A percentile compares a stretch with the other conserved stretches of the same genome.
Conservation (phyloP, 37 sponge, comb jelly and placozoan species). For the Bolinopsis microptera region DNA sequence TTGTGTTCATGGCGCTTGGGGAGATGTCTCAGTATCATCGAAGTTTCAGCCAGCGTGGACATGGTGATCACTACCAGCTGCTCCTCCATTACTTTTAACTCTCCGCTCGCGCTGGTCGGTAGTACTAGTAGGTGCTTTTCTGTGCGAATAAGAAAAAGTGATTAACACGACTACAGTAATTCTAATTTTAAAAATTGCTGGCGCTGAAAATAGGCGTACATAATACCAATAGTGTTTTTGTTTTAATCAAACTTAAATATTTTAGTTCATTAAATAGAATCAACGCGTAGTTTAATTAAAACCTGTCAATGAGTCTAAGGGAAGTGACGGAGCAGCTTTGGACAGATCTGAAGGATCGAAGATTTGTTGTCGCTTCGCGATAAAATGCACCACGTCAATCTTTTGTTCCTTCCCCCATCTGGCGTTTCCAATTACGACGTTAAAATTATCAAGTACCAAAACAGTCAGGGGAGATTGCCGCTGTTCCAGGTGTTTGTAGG, state of each 20-base stretch:
- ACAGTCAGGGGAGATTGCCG: not conserved
- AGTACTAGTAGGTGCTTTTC: not conserved
- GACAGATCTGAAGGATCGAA: not conserved
- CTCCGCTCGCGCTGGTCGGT: not conserved
- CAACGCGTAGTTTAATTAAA: too few relatives aligned
- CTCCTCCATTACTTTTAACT: not conserved
- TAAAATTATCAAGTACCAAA: not conserved
- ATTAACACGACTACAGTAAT: too few relatives aligned
- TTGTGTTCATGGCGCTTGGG: not conserved
- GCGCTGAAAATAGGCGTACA: too few relatives aligned
- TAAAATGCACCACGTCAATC: not conserved
- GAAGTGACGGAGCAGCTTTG: not conserved
- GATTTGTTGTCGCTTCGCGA: not conserved
- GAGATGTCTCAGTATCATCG: not conserved
- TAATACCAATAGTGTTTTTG: too few relatives aligned
- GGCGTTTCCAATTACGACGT: not conserved
- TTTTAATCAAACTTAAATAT: too few relatives aligned
- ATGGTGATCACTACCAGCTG: not conserved
- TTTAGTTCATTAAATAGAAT: too few relatives aligned
- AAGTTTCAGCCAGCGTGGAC: not conserved
- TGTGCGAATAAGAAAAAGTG: too few relatives aligned
- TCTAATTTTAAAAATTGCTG: too few relatives aligned
- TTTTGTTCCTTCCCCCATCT: not conserved
- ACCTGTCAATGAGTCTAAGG: not conserved
- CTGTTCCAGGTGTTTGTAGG: not conserved